phyloP scores from a whole-genome alignment of 2,113 vertebrate genomes.

The Triplophysa tibetana region DNA sequence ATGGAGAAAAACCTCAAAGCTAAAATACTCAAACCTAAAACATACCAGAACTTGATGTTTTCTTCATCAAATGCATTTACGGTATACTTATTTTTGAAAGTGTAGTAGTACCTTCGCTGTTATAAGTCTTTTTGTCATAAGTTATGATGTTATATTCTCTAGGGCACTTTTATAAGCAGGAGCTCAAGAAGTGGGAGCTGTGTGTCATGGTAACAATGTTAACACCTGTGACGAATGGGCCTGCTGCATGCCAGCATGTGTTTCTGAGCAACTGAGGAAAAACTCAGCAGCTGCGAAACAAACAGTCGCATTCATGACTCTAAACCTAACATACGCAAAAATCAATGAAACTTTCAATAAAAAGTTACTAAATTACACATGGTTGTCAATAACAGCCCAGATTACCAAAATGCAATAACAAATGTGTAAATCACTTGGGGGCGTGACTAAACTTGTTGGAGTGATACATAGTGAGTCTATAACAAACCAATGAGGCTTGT shows the following conservation, averaged over 20 bases:
- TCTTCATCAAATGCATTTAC: too few species aligned
- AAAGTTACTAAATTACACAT: slow-evolving; percentile 49
- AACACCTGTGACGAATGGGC: slow-evolving; percentile 35
- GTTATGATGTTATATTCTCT: slow-evolving; percentile 3
- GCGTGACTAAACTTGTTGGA: background rate
- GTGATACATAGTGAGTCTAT: background rate
- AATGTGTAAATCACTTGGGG: slow-evolving; percentile 1
- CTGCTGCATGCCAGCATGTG: background rate
- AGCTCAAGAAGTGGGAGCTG: background rate
- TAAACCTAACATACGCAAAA: slow-evolving; percentile 19
- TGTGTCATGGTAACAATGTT: background rate
- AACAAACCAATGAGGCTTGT: background rate
- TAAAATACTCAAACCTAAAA: background rate
- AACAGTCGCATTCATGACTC: slow-evolving; percentile 12
- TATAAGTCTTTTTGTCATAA: background rate
- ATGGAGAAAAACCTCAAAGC: background rate
- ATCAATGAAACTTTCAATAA: too few species aligned
- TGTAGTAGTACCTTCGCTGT: background rate
- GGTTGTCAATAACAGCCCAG: slow-evolving; percentile 20
- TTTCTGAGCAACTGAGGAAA: slow-evolving; percentile 29
- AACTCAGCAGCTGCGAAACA: slow-evolving; percentile 12
- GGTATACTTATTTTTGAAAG: too few species aligned
- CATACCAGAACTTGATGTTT: too few species aligned
- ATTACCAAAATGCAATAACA: slow-evolving; percentile 38
- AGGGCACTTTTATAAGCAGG: background rate